Evolutionary conservation across 2,888 invertebrate genomes (phyloP), one percentile per base, ranked within the genome.

Genomic region (Agrochola macilenta): DNA sequence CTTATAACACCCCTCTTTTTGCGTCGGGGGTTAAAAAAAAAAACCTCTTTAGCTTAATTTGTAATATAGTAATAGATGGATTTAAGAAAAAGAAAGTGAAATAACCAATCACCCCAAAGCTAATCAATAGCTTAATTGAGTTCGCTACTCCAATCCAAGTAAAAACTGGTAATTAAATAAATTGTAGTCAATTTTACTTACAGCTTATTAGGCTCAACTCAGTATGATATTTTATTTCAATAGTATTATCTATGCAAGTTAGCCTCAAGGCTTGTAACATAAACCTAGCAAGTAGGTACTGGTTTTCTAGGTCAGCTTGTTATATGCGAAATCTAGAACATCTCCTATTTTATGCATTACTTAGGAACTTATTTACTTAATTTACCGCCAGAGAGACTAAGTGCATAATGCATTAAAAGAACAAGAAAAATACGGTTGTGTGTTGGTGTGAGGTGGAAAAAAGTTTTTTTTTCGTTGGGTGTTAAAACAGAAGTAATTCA

Each of bases 281-380:
- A 49, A 43, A 30, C n/a, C 58, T 23, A 30, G 58, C 7, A 20
- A 20, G 46, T 35, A 65, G 14, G 8, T 52, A 76, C 76, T 9
- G 52, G 82, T 76, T 80, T 80, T 80, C 64, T 82, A 54, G 82
- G 82, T 60, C 77, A 69, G 49, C 39, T 46, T 49, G 68, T 64
- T 69, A 20, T 43, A 68, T 23, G 52, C 23, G 30, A 60, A 77
- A 76, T 76, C 65, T 69, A 69, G 69, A 65, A 60, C 64, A 76
- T 60, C 52, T 75, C 58, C 39, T 82, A 43, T 64, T 60, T 80
- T 65, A 76, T 73, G 57, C 64, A 58, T 14, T 46, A 64, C 35
- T 58, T 65, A 23, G 9, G 14, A 23, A 79, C 30, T 68, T 75
- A 76, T 26, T 68, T 68, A 82, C 26, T 64, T 76, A 82, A 26